Base-by-base conservation (phyloP, 2,888 invertebrate genomes). In the Eupithecia exiguata region DNA sequence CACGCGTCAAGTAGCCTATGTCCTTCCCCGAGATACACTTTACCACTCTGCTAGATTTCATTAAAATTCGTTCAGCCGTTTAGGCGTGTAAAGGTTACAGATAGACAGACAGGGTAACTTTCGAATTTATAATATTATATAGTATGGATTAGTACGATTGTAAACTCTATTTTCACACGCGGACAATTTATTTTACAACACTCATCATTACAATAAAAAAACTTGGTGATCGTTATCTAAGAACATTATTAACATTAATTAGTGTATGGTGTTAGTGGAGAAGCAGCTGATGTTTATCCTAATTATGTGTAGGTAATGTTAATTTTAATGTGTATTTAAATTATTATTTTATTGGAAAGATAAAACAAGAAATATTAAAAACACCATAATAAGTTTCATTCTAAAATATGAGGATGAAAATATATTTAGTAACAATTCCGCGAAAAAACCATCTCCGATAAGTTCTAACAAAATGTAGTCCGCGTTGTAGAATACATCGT, bases 251-350 rank as follows among this genome's bases (percentile, higher is more conserved):
- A 65, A 65, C 21, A 38, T 65, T 65, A 65, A 38, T 65, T 35
- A 63, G 9, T 61, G 35, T 18, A 35, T 35, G 30, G 35, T 62
- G 62, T 62, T 35, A 35, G 16, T 62, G 10, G n/a, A 62, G 30
- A n/a, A 65, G 35, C 35, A 35, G 38, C n/a, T 65, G n/a, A 38
- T 65, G n/a, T n/a, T 38, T 65, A 65, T 62, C 16, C 30, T 62
- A 65, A 65, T 65, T 65, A 65, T 10, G 65, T 65, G 62, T 62
- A 35, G 35, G 30, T 62, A 35, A 18, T 62, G 62, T 18, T 62
- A 35, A 62, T 18, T 62, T 35, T 62, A 35, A 62, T 35, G 62
- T 62, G 18, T 18, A 0, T 62, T 18, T 62, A 62, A 0, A 21
- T 53, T 21, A 53, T 5, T 21, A 53, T 21, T 53, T 10, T 35